Base-by-base conservation (phyloP, 2,113 vertebrate genomes). In the Heterotis niloticus region DNA sequence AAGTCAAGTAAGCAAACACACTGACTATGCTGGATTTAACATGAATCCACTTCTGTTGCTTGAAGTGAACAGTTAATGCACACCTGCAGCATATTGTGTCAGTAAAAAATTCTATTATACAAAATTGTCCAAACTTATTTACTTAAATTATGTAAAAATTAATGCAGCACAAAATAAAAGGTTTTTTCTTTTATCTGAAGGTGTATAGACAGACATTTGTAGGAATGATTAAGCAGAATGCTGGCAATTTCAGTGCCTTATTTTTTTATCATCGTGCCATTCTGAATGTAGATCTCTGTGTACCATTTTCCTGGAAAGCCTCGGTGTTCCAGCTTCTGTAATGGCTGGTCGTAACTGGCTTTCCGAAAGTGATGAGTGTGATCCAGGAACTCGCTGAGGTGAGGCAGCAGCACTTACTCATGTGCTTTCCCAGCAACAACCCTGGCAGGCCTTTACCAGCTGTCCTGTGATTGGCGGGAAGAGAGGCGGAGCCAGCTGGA, bases 361-460 rank as follows among this genome's bases (percentile, higher is more conserved):
- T 5, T 11, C 5, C 24, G 51, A 69, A 20, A 60, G 24, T 29
- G 54, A 69, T 17, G 54, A 67, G 24, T 11, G 18, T 5, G 74
- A 29, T 69, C 17, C 76, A 29, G 76, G 76, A 78, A 78, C 24
- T 23, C 24, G 1, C 76, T 4, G 82, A 79, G 51, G 75, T 82
- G 77, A 84, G 79, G 78, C 64, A 7, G 64, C 76, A 44, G 75
- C 72, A 84, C 78, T 90, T 80, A 84, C 78, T 90, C 81, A 88
- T 78, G 82, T 24, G 0, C 76, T 84, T 91, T 90, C 89, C 88
- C 86, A 83, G 89, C 88, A 91, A 17, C 54, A 17, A 54, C 71
- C 54, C 23, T 26, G 78, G 71, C 78, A 18, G 51, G 76, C 44
- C 26, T 20, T 69, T 78, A 68, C 76, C 65, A 69, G 76, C 66